Evolutionary conservation across 1,140 invertebrate species (phyloP), one percentile per base, ranked within the genome.

Genomic region (Augochlora pura): DNA sequence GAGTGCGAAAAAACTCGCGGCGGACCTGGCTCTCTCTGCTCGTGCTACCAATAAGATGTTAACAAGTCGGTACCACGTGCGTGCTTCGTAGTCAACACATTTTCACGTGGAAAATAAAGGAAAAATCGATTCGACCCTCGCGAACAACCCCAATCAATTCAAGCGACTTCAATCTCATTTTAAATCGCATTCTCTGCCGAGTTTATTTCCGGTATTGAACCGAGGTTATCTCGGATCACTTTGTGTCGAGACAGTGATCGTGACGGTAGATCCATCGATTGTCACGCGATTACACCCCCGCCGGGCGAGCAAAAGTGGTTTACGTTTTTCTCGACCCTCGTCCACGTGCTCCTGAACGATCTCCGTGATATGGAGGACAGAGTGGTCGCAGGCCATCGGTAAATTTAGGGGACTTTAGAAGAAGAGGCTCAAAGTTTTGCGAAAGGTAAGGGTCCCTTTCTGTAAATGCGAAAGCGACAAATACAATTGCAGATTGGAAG

Each of bases 1-100:
- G 66, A 78, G 74, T 59, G 78, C n/a, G 84, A 82, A 84, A 85
- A 85, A 85, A 85, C 57, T 42, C 39, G 59, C 54, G 60, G 3
- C 84, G 69, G 54, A 81, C 18, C 39, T 23, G 38, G 25, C 12
- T 14, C 21, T 14, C 21, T 57, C n/a, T 57, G 23, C 27, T 16
- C n/a, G 39, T 18, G 52, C 64, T 25, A 6, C 12, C 10, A 21
- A 9, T 8, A 2, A n/a, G 10, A 0, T 18, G 16, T n/a, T 1
- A 66, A 9, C 18, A 2, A n/a, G n/a, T 6, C 18, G 16, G 39
- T 0, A 66, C 18, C 64, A 66, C 64, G 64, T 66, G 64, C n/a
- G 10, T 39, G 23, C 18, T 2, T 18, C 4, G 14, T 4, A 12
- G 12, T 4, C 23, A 23, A 23, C 9, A 4, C 21, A n/a, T n/a